Conservation (phyloP, 1,140 invertebrate species). For the Trichonephila clavipes region DNA sequence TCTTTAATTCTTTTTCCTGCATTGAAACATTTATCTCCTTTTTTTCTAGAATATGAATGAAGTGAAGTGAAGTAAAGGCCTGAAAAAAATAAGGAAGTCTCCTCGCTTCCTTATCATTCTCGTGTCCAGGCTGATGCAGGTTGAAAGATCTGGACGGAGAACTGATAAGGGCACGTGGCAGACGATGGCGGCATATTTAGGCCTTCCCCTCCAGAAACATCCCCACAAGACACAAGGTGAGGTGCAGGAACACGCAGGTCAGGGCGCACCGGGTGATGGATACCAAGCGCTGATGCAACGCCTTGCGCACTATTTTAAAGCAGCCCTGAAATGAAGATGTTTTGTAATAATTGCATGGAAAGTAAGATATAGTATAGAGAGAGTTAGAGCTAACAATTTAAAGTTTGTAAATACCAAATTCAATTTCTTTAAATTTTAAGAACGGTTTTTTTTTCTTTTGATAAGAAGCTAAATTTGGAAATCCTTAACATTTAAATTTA, state of each 20-base stretch:
- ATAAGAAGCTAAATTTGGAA: too few relatives aligned
- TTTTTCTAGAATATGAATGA: too few relatives aligned
- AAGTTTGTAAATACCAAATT: too few relatives aligned
- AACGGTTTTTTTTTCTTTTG: too few relatives aligned
- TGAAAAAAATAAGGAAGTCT: conserved; percentile 25
- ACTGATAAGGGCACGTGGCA: conserved; percentile 76
- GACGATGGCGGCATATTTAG: conserved; percentile 51
- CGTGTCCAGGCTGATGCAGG: conserved; percentile 65
- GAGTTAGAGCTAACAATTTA: too few relatives aligned
- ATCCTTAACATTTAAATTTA: too few relatives aligned
- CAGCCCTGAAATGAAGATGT: conserved; percentile 36
- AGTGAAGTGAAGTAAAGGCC: too few relatives aligned
- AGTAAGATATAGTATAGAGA: too few relatives aligned
- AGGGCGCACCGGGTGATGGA: not conserved
- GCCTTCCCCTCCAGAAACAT: conserved; percentile 39
- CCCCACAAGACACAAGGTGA: not conserved
- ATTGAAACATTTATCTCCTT: too few relatives aligned
- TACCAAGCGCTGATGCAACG: not conserved
- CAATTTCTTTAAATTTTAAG: too few relatives aligned
- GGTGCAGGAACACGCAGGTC: conserved; percentile 9
- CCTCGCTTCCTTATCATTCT: conserved; percentile 77
- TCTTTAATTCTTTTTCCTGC: too few relatives aligned
- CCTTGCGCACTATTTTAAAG: not conserved
- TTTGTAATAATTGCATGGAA: not conserved
- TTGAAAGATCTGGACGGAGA: conserved; percentile 74